A percentile compares a stretch with the other conserved stretches of the same genome.
Conservation (phyloP, 2,797 vertebrate species). For the Eupleurogrammus muticus region DNA sequence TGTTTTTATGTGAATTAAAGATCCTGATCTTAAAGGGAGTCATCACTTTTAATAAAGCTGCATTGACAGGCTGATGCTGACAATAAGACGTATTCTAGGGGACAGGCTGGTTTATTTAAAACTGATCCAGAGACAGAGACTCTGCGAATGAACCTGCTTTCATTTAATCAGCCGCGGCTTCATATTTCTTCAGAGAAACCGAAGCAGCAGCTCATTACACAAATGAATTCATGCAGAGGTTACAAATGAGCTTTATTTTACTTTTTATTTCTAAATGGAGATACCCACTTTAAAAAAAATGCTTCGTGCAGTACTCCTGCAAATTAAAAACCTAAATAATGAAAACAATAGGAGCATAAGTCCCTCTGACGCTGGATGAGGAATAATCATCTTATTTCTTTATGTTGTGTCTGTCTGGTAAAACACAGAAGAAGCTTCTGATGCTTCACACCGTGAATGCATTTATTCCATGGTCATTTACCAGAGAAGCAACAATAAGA, state of each 20-base stretch:
- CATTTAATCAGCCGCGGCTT: slow-evolving; percentile 49
- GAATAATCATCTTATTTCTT: no score
- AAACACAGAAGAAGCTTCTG: no score
- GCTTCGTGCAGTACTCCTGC: slow-evolving; percentile 8
- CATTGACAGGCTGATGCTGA: background rate
- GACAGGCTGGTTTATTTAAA: background rate
- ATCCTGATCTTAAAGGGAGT: no score
- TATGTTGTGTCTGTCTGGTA: no score
- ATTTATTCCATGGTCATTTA: no score
- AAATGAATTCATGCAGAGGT: slow-evolving; percentile 46
- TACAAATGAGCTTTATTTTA: slow-evolving; percentile 45
- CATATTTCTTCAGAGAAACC: slow-evolving; percentile 48
- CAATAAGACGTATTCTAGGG: background rate
- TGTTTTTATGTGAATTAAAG: no score
- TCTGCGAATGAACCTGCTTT: slow-evolving; percentile 6
- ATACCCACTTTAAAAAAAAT: background rate
- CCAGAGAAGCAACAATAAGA: no score
- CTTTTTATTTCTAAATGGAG: slow-evolving; percentile 37
- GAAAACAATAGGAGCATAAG: background rate
- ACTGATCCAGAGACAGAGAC: background rate
- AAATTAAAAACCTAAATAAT: slow-evolving; percentile 29
- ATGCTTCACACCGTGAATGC: no score
- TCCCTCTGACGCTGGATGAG: no score
- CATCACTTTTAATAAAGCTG: background rate
- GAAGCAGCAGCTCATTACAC: slow-evolving; percentile 41